These are phyloP conservation scores for Characodon lateralis DNA, from an alignment of 2,797 vertebrate species.

Conservation along the genomic window DNA sequence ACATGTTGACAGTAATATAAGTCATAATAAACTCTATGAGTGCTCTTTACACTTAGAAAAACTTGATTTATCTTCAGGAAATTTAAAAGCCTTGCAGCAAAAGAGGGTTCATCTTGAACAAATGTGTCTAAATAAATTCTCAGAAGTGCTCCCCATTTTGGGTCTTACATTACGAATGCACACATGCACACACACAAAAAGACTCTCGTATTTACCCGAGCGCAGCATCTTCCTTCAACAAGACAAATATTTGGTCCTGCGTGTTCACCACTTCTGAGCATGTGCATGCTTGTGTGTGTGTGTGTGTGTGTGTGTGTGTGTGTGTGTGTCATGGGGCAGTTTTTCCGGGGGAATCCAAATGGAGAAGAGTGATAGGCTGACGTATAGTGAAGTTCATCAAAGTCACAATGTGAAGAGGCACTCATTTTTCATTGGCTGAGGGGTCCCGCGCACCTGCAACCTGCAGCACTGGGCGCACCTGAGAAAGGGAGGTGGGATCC, in stretches of 20 bases:
- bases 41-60: conserved; percentile 1
- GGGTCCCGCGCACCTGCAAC: conserved; percentile 92
- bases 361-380: conserved; percentile 98
- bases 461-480: conserved; percentile 90
- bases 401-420: conserved; percentile 89
- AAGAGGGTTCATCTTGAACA: conserved; percentile 29
- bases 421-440: conserved; percentile 98
- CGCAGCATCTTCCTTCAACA: conserved; percentile 89
- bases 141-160: conserved; percentile 16
- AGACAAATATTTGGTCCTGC: conserved; percentile 90
- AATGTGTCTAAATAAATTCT: conserved; percentile 30
- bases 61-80: conserved; percentile 15
- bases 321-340: conserved; percentile 35
- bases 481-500: conserved; percentile 74
- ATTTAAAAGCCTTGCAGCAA: conserved; percentile 35
- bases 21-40: neutral
- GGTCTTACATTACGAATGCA: conserved; percentile 34
- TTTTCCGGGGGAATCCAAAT: conserved; percentile 90
- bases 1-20: neutral
- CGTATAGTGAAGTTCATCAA: conserved; percentile 94
- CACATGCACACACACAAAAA: conserved; percentile 40
- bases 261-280: conserved; percentile 73
- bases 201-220: conserved; percentile 81
- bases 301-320: neutral
- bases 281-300: conserved; percentile 34